phyloP scores from a whole-genome alignment of 2,888 invertebrate species.

The Spialia ferax region DNA sequence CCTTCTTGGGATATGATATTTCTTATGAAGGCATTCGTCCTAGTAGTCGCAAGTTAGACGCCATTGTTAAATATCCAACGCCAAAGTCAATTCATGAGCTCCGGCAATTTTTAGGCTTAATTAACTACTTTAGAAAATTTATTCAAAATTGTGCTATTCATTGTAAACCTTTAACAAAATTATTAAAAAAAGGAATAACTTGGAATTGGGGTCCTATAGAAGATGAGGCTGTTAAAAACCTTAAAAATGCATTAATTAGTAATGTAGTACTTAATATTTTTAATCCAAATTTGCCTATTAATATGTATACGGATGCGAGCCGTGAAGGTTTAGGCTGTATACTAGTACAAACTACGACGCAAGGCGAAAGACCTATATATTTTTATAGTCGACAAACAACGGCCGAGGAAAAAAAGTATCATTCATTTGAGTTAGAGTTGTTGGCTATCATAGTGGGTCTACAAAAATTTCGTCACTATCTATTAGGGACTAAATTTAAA shows the following conservation, averaged over 20 bases:
- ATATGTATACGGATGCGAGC: slow-evolving; percentile 39
- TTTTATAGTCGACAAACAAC: slow-evolving; percentile 57
- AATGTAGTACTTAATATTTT: slow-evolving; percentile 31
- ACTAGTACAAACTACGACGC: slow-evolving; percentile 15
- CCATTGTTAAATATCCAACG: slow-evolving; percentile 27
- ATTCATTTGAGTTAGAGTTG: slow-evolving; percentile 55
- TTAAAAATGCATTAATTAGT: slow-evolving; percentile 31
- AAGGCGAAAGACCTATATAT: slow-evolving; percentile 52
- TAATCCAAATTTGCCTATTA: slow-evolving; percentile 31
- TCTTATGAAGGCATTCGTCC: slow-evolving; percentile 32
- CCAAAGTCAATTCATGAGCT: slow-evolving; percentile 38
- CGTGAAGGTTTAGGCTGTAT: slow-evolving; percentile 40
- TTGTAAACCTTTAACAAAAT: slow-evolving; percentile 32
- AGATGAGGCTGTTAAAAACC: slow-evolving; percentile 12
- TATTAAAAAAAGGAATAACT: slow-evolving; percentile 32
- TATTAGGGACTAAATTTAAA: slow-evolving; percentile 36
- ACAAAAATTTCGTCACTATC: slow-evolving; percentile 39
- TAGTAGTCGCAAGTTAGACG: slow-evolving; percentile 26
- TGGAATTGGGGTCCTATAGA: slow-evolving; percentile 35
- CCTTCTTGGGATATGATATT: slow-evolving; percentile 33
- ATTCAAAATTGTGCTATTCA: slow-evolving; percentile 31
- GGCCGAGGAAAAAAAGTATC: slow-evolving; percentile 55
- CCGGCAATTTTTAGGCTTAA: slow-evolving; percentile 38
- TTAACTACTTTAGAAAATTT: slow-evolving; percentile 39
- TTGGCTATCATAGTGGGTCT: slow-evolving; percentile 31